Base-by-base conservation (phyloP, 1,140 invertebrate species). In the Aethina tumida region DNA sequence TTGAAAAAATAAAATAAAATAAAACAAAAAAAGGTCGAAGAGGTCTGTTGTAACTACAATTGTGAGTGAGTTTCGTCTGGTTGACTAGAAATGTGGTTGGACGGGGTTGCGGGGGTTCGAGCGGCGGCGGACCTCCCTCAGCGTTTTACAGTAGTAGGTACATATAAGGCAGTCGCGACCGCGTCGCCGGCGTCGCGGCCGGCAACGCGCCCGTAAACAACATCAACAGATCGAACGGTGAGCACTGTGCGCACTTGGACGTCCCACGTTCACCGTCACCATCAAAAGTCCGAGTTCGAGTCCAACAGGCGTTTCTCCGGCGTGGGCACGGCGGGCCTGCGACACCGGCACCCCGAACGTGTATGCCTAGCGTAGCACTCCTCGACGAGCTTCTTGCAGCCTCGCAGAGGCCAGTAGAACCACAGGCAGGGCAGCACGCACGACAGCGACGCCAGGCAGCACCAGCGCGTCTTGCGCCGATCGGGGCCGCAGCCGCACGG, bases 361-460 rank as follows among this genome's bases (percentile, higher is more conserved):
- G 75, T 74, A 60, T 81, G 79, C 43, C 77, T 71, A 41, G 83
- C 81, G 66, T 94, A 92, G 52, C 79, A 81, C 46, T 73, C 70
- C 60, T 89, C 88, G 62, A 81, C 81, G 32, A 78, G 66, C 39
- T 76, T 74, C 44, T 89, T 77, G 60, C 77, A 81, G 16, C 80
- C 84, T 54, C 79, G 75, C 58, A 91, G 73, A 35, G 91, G 91
- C 85, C 87, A 93, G 65, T 95, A 95, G 58, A 84, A 83, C 62
- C 83, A 80, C 40, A 95, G 70, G 64, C 90, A 94, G 42, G 91
- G 91, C 62, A 95, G 71, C 45, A 79, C 70, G 46, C 87, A 62
- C 20, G 86, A 73, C 45, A 92, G 69, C 13, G 82, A 75, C 13
- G 74, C 77, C 51, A 95, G 73, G 62, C 87, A 91, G 39, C 80